Evolutionary conservation across 1,140 invertebrate species (phyloP), one percentile per base, ranked within the genome.

Genomic region (Drosophila obscura): DNA sequence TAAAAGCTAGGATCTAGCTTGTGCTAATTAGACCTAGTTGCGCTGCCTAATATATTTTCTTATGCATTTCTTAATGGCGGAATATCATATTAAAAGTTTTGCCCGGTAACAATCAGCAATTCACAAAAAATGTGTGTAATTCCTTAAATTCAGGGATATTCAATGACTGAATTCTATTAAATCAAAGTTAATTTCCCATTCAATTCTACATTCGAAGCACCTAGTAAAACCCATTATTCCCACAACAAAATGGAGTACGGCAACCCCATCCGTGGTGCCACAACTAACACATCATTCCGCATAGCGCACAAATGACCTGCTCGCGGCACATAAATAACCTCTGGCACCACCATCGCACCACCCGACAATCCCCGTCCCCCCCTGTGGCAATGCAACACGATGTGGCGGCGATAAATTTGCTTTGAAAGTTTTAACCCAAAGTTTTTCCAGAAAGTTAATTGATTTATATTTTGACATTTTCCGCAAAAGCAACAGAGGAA

Each of bases 381-480:
- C 35, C 35, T 7, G 9, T 39, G 35, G 35, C 11, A 13, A 2
- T 65, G 59, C 65, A 49, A 43, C 58, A 67, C 62, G 55, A 45
- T 44, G 53, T 63, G 51, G 60, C 74, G 50, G 43, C 60, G 45
- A 69, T 64, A 60, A 65, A 80, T 77, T 80, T 60, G 73, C 60
- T 80, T 52, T 50, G 46, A 75, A 78, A 78, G 60, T 81, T 82
- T 65, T 59, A 61, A 22, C 49, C 31, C 35, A 64, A 80, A 87
- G 46, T 67, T 77, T 69, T 83, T 52, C 68, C 61, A 62, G 80
- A 76, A 87, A 85, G 59, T 85, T 85, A 85, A 85, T 85, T 85
- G 82, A 85, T 85, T 85, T 85, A 85, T 85, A 76, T 87, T 85
- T 85, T 85, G 78, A 76, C 82, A 82, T 85, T 85, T 87, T 78